phyloP scores from a whole-genome alignment of 2,797 vertebrate species.

The Gephyroberyx darwinii region DNA sequence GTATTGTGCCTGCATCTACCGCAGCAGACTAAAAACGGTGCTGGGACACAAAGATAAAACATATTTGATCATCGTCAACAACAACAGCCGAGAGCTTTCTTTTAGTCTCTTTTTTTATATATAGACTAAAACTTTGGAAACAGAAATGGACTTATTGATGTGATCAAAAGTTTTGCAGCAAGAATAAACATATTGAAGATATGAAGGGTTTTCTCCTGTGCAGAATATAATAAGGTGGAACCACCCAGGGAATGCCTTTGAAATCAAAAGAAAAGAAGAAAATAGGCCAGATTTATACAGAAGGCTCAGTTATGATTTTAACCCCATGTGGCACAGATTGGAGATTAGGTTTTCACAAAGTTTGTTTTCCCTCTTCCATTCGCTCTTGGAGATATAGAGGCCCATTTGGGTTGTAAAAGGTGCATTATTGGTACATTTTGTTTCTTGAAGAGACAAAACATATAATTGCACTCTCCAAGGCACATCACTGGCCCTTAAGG shows the following conservation, averaged over 20 bases:
- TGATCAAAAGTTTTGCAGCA: constrained; percentile 37
- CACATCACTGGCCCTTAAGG: background rate
- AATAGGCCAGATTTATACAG: constrained; percentile 35
- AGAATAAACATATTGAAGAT: constrained; percentile 26
- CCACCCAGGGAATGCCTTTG: constrained; percentile 38
- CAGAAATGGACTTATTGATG: constrained; percentile 28
- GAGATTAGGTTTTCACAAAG: constrained; percentile 26
- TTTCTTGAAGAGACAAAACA: constrained; percentile 10
- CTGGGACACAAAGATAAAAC: constrained; percentile 55
- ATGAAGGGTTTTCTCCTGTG: constrained; percentile 33
- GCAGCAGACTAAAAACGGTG: constrained; percentile 58
- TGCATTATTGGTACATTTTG: background rate
- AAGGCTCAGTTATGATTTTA: constrained; percentile 59
- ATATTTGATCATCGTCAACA: constrained; percentile 35
- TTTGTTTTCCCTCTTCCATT: background rate
- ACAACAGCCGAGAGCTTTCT: constrained; percentile 40
- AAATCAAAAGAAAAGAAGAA: constrained; percentile 37
- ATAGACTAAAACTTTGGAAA: constrained; percentile 48
- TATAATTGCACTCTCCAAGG: background rate
- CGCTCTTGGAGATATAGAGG: constrained; percentile 7
- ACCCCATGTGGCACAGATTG: constrained; percentile 28
- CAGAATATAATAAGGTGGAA: constrained; percentile 28
- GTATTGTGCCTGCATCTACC: constrained; percentile 71
- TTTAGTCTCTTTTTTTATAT: constrained; percentile 52
- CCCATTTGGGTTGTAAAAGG: background rate